These are phyloP conservation scores for Lutjanus erythropterus DNA, from an alignment of 2,113 vertebrate genomes.

Conservation along the genomic window DNA sequence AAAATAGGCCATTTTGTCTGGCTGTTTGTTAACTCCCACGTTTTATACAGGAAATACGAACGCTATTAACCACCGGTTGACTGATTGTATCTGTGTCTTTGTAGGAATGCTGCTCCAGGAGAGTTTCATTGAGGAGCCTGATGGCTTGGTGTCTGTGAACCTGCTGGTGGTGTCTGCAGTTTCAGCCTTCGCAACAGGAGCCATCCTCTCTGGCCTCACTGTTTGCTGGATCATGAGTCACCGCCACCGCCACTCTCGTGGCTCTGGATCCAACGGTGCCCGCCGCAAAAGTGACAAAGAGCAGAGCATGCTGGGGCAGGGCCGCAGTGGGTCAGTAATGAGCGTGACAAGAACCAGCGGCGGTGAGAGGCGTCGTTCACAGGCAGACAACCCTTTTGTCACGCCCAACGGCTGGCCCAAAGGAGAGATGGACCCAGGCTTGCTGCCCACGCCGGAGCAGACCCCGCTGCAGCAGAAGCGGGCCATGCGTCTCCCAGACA, in stretches of 20 bases:
- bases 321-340: conserved; percentile 91
- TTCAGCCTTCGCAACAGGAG: conserved; percentile 94
- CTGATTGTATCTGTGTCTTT: conserved; percentile 26
- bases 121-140: conserved; percentile 93
- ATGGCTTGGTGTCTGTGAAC: conserved; percentile 94
- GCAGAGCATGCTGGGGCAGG: conserved; percentile 89
- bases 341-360: conserved; percentile 92
- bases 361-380: conserved; percentile 82
- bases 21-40: conserved; percentile 57
- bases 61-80: conserved; percentile 39
- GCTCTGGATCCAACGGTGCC: conserved; percentile 69
- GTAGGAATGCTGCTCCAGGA: conserved; percentile 87
- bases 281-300: conserved; percentile 93
- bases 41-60: conserved; percentile 64
- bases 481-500: conserved; percentile 83
- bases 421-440: conserved; percentile 90
- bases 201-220: conserved; percentile 92
- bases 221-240: conserved; percentile 97
- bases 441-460: conserved; percentile 96
- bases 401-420: conserved; percentile 93
- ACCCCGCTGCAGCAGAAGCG: conserved; percentile 96
- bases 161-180: conserved; percentile 94
- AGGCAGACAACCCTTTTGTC: conserved; percentile 86
- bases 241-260: conserved; percentile 86
- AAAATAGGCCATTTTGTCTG: conserved; percentile 60